Evolutionary conservation across 2,797 vertebrate species (phyloP).

Genomic region (Danio albolineatus): DNA sequence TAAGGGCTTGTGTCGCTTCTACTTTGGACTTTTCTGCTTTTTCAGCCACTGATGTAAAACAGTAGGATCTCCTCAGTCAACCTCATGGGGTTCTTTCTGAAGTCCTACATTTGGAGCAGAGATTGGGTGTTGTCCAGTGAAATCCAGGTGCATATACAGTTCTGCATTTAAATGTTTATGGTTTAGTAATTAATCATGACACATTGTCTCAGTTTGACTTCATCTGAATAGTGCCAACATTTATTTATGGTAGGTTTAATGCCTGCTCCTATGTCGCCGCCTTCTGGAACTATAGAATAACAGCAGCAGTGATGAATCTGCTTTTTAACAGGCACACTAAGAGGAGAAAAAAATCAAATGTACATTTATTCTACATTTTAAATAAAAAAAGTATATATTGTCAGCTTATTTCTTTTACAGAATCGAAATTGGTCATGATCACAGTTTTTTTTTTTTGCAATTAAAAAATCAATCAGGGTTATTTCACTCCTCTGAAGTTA

Average conservation of each 20-base stretch:
- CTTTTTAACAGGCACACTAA: no score
- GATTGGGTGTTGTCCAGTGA: neutral
- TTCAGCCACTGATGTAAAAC: neutral
- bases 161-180: neutral
- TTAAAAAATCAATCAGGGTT: no score
- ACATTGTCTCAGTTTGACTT: neutral
- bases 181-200: neutral
- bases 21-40: neutral
- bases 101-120: neutral
- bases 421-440: no score
- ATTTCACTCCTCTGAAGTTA: no score
- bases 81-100: neutral
- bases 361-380: no score
- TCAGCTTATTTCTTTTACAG: no score
- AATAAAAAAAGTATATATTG: no score
- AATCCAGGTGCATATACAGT: neutral
- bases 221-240: neutral
- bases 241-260: neutral
- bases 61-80: neutral
- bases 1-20: neutral
- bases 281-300: conserved; percentile 33
- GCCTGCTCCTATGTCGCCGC: conserved; percentile 19
- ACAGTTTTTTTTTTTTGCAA: no score
- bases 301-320: neutral
- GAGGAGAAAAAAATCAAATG: no score